A percentile compares a stretch with the other conserved stretches of the same genome.
phyloP scores from a whole-genome alignment of 2,888 invertebrate genomes.

The Agyllia agylla region DNA sequence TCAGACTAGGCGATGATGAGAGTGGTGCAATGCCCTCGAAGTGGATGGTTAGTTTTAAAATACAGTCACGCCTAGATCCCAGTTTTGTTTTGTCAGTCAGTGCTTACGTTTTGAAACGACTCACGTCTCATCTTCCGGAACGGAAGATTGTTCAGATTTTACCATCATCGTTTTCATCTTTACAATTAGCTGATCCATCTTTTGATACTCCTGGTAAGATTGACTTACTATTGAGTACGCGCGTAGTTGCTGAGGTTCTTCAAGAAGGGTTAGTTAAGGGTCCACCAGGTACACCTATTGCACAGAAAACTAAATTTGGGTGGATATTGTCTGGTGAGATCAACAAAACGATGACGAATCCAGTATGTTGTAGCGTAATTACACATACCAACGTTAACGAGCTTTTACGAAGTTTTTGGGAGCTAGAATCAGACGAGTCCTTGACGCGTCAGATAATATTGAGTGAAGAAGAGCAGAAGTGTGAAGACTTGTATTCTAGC shows the following conservation, averaged over 20 bases:
- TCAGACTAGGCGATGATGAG: constrained; percentile 11
- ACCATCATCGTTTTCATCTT: background rate
- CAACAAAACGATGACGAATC: background rate
- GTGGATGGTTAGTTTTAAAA: background rate
- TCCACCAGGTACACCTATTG: constrained; percentile 34
- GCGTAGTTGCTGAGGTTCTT: constrained; percentile 66
- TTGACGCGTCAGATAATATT: background rate
- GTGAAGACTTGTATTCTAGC: constrained; percentile 7
- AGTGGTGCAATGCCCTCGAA: constrained; percentile 8
- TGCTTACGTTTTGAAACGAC: constrained; percentile 18
- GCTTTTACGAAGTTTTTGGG: constrained; percentile 13
- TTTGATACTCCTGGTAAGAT: constrained; percentile 57
- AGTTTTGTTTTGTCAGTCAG: constrained; percentile 16
- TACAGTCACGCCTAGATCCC: constrained; percentile 7
- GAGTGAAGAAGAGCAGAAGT: constrained; percentile 18
- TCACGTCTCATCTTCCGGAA: constrained; percentile 23
- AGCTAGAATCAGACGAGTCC: constrained; percentile 13
- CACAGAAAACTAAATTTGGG: constrained; percentile 65
- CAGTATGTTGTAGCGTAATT: constrained; percentile 20
- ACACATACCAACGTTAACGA: background rate
- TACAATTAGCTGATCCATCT: constrained; percentile 35
- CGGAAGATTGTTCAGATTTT: constrained; percentile 31
- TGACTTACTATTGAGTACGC: constrained; percentile 70
- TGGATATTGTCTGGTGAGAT: constrained; percentile 73
- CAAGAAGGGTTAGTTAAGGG: constrained; percentile 53